Percentiles rank a stretch among this genome's conserved stretches.
Conservation (phyloP, 2,797 vertebrate species). For the Coendou prehensilis region DNA sequence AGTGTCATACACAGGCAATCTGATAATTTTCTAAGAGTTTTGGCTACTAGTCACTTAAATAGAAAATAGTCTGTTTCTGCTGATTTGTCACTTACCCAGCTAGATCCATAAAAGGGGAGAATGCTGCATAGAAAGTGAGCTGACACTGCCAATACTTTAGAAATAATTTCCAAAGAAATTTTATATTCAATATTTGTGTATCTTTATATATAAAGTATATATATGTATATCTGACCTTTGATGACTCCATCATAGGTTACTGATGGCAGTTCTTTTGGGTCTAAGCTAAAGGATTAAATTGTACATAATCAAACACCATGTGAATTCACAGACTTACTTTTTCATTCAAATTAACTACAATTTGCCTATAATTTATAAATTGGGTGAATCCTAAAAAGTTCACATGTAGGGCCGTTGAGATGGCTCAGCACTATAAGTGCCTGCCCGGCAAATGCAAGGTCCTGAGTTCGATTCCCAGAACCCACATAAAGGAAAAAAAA, state of each 20-base stretch:
- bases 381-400: not conserved
- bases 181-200: not conserved
- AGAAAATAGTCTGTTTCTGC: not conserved
- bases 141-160: not conserved
- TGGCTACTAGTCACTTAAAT: not conserved
- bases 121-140: not conserved
- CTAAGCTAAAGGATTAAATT: constrained; percentile 32
- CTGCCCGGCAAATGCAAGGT: too few species aligned
- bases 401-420: too few species aligned
- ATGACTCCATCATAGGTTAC: not conserved
- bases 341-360: not conserved
- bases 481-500: too few species aligned
- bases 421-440: too few species aligned
- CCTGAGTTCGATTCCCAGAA: too few species aligned
- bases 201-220: not conserved
- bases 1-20: not conserved
- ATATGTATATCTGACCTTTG: not conserved
- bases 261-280: not conserved
- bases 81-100: not conserved
- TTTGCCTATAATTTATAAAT: not conserved
- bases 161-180: not conserved
- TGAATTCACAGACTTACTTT: not conserved
- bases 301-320: not conserved
- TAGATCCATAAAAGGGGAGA: not conserved
- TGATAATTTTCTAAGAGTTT: not conserved